A percentile compares a stretch with the other conserved stretches of the same genome.
Evolutionary conservation across 2,888 invertebrate genomes (phyloP).

Genomic region (Perithous albicinctus): DNA sequence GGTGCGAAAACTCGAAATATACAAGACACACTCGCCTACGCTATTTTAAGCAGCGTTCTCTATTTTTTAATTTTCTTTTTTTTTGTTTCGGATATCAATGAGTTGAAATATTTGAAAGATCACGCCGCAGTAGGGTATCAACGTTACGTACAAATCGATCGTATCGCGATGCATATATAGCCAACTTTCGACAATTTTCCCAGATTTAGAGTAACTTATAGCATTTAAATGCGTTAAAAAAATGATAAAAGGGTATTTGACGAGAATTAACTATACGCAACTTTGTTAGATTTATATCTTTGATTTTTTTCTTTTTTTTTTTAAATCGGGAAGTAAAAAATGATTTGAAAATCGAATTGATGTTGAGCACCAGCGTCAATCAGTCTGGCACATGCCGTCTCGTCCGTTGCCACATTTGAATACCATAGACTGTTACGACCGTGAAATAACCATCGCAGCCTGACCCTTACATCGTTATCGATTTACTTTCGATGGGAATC

Average conservation of each 20-base stretch:
- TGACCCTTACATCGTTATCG: constrained; percentile 83
- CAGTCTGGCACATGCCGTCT: constrained; percentile 84
- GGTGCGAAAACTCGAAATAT: constrained; percentile 45
- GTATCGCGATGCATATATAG: constrained; percentile 31
- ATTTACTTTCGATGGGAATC: constrained; percentile 74
- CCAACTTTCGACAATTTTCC: constrained; percentile 8
- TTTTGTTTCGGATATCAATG: constrained; percentile 15
- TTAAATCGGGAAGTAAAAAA: constrained; percentile 36
- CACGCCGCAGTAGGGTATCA: constrained; percentile 52
- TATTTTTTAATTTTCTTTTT: constrained; percentile 1
- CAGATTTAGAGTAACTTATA: background rate
- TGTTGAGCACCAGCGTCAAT: constrained; percentile 80
- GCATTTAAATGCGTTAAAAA: background rate
- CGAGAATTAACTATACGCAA: constrained; percentile 22
- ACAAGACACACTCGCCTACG: constrained; percentile 47
- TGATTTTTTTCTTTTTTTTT: too few relatives aligned
- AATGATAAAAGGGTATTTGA: background rate
- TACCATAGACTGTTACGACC: constrained; percentile 76
- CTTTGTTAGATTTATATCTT: background rate
- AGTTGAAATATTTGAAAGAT: constrained; percentile 43
- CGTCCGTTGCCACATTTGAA: constrained; percentile 83
- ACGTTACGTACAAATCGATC: constrained; percentile 55
- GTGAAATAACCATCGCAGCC: constrained; percentile 84
- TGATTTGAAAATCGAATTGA: constrained; percentile 42
- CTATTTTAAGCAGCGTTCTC: constrained; percentile 35